Conservation (phyloP, 1,140 invertebrate species). For the Pogonomyrmex barbatus region DNA sequence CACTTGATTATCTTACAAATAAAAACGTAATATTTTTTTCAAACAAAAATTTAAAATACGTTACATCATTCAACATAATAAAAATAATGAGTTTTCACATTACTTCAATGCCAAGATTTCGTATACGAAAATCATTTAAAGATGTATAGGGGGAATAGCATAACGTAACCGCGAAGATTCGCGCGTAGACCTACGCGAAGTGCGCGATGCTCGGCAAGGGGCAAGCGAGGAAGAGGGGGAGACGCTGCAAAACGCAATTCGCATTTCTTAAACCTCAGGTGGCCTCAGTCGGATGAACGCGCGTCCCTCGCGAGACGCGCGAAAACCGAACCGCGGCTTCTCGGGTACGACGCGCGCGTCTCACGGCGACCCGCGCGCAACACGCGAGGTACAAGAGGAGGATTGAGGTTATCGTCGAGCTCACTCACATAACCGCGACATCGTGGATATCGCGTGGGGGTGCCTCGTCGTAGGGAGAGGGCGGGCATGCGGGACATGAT, state of each 20-base stretch:
- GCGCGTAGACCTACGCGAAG: slow-evolving; percentile 40
- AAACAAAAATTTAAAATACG: not conserved
- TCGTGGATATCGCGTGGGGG: not conserved
- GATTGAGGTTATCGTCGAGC: slow-evolving; percentile 80
- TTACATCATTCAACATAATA: not conserved
- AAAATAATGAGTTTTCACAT: not conserved
- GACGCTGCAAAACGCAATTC: not conserved
- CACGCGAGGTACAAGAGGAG: slow-evolving; percentile 37
- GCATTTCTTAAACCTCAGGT: not conserved
- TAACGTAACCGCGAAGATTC: not conserved
- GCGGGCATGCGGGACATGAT: not conserved
- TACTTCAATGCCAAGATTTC: not conserved
- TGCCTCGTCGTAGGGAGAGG: slow-evolving; percentile 22
- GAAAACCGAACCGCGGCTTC: slow-evolving; percentile 6
- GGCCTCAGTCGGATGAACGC: not conserved
- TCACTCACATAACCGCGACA: slow-evolving; percentile 72
- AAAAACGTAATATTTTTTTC: not conserved
- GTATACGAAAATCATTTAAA: not conserved
- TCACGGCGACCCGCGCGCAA: slow-evolving; percentile 37
- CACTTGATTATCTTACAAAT: not conserved
- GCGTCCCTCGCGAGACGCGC: not conserved
- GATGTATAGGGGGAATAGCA: not conserved
- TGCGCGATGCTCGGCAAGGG: not conserved
- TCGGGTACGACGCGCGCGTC: slow-evolving; percentile 20
- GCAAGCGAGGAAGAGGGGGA: too few relatives aligned